Conservation (phyloP, 2,888 invertebrate species). For the Ochropacha duplaris region DNA sequence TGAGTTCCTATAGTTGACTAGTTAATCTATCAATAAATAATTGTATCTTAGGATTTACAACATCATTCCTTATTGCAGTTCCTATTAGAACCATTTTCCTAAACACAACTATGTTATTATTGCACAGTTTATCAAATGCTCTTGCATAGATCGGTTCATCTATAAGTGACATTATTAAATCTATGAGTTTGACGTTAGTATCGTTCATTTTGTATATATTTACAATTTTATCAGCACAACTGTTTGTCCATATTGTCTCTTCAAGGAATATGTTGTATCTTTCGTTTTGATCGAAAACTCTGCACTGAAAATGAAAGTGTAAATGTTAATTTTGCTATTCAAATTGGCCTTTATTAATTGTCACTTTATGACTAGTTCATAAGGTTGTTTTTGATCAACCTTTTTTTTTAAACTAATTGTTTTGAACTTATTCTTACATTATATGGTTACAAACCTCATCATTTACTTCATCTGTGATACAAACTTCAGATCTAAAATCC, state of each 20-base stretch:
- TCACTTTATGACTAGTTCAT: no score
- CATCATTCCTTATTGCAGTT: conserved; percentile 17
- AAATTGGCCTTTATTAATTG: no score
- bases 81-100: conserved; percentile 26
- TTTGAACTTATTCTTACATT: no score
- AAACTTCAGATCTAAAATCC: conserved; percentile 59
- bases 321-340: no score
- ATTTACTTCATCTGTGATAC: conserved; percentile 48
- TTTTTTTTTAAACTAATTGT: not conserved
- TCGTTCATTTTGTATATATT: conserved; percentile 6
- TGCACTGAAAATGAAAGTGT: conserved; percentile 65
- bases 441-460: no score
- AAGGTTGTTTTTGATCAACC: not conserved
- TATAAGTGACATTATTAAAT: conserved; percentile 21
- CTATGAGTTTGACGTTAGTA: conserved; percentile 1
- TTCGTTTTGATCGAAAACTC: conserved; percentile 86
- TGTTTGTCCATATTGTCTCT: conserved; percentile 64
- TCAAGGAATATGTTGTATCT: conserved; percentile 84
- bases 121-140: conserved; percentile 47
- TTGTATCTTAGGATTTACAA: conserved; percentile 50
- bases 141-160: conserved; percentile 23
- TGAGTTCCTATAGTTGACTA: not conserved
- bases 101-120: conserved; percentile 39
- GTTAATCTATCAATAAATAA: conserved; percentile 39
- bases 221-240: conserved; percentile 47